These are phyloP conservation scores for Molorchus minor DNA, from an alignment of 2,888 invertebrate genomes.

Conservation along the genomic window DNA sequence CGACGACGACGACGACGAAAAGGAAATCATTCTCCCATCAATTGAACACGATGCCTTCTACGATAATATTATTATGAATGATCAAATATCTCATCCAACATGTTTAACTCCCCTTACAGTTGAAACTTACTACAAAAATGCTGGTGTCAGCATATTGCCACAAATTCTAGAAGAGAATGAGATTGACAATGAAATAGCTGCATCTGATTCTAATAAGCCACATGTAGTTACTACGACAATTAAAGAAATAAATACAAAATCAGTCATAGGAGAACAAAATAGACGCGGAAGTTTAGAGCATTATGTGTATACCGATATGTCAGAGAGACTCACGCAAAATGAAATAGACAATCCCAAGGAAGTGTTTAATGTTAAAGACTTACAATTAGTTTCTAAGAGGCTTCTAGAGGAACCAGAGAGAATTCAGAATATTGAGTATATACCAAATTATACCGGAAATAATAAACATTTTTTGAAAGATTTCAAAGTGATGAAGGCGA, in stretches of 20 bases:
- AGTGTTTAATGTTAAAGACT: slow-evolving; percentile 31
- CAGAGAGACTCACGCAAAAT: neutral
- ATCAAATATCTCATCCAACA: slow-evolving; percentile 5
- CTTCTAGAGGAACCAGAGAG: slow-evolving; percentile 31
- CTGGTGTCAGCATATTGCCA: slow-evolving; percentile 49
- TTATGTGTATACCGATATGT: neutral
- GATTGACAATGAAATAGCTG: slow-evolving; percentile 41
- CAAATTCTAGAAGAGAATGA: slow-evolving; percentile 49
- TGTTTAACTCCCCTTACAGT: slow-evolving; percentile 35
- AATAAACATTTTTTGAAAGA: slow-evolving; percentile 36
- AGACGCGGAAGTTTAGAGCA: neutral
- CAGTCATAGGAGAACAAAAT: slow-evolving; percentile 28
- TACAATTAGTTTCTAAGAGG: slow-evolving; percentile 30
- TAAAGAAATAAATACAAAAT: slow-evolving; percentile 39
- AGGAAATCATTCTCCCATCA: slow-evolving; percentile 1
- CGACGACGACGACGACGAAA: slow-evolving; percentile 30
- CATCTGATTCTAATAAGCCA: slow-evolving; percentile 43
- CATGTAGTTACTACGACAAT: slow-evolving; percentile 45
- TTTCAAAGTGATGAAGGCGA: slow-evolving; percentile 35
- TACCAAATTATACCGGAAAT: slow-evolving; percentile 37
- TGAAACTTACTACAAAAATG: slow-evolving; percentile 42
- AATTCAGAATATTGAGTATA: slow-evolving; percentile 44
- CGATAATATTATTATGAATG: slow-evolving; percentile 3
- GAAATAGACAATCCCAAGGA: neutral
- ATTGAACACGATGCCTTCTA: slow-evolving; percentile 11